Evolutionary conservation across 2,888 invertebrate species (phyloP).

Genomic region (Vandiemenella viatica): DNA sequence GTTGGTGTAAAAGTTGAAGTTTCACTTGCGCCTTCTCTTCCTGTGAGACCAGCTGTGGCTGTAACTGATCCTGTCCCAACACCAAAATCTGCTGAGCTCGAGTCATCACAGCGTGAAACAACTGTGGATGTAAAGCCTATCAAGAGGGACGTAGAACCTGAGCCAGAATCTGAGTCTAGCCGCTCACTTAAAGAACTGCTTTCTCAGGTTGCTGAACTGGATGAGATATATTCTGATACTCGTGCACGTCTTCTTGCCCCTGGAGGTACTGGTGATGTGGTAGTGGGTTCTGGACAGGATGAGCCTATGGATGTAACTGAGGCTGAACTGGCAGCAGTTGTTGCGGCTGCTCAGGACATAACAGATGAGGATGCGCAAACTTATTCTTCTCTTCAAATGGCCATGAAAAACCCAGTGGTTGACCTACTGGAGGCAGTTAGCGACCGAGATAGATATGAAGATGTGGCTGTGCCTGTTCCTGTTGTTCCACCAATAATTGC

Average conservation of each 20-base stretch:
- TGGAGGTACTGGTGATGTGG: no score
- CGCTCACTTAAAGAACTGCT: slow-evolving; percentile 50
- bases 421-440: slow-evolving; percentile 32
- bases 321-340: background rate
- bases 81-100: background rate
- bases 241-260: slow-evolving; percentile 38
- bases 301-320: background rate
- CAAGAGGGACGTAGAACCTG: background rate
- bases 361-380: slow-evolving; percentile 47
- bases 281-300: background rate
- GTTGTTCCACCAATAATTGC: slow-evolving; percentile 21
- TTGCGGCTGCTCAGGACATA: background rate
- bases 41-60: no score
- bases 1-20: no score
- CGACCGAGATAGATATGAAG: slow-evolving; percentile 39
- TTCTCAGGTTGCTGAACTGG: slow-evolving; percentile 63
- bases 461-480: slow-evolving; percentile 30
- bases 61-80: background rate
- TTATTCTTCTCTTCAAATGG: slow-evolving; percentile 70
- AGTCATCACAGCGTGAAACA: background rate
- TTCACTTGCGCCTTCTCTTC: background rate
- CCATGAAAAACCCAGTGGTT: slow-evolving; percentile 68
- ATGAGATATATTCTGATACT: slow-evolving; percentile 64
- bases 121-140: background rate
- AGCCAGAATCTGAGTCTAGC: slow-evolving; percentile 8